Base-by-base conservation (phyloP, 2,113 vertebrate species). In the Phrynocephalus versicolor region DNA sequence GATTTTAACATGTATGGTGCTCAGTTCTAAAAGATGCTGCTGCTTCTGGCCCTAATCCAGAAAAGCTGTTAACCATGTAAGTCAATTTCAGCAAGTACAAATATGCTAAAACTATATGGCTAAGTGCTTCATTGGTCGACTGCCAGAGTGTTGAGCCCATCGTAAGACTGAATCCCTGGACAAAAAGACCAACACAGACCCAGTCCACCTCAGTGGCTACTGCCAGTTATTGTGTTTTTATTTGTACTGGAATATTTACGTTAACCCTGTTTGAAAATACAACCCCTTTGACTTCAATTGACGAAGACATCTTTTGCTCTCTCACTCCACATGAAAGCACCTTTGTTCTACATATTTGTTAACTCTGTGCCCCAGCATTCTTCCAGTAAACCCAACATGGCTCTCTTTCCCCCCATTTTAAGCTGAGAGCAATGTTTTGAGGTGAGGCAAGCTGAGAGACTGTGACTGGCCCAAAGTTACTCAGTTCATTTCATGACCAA, bases 1-100 rank as follows among this genome's bases (percentile, higher is more conserved):
- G 10, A 30, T 33, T 10, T 39, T 30, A 12, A 64, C n/a, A 25
- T 65, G 30, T 83, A 45, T 41, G 35, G 6, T n/a, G 70, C 35
- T 72, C 13, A 57, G 21, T 37, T 71, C 55, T 73, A 55, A 73
- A 73, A 60, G 51, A 62, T 82, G 81, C 65, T 82, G 30, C 81
- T 73, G 81, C 35, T 62, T 83, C 72, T 83, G 81, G 81, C 81
- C 81, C 81, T 55, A 33, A 73, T 73, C 81, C 81, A 83, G 55
- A 27, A 83, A 83, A 73, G 81, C 81, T 73, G 57, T 83, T 83
- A 85, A 19, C 30, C 23, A 14, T 27, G 81, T 58, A n/a, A 30
- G 7, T 9, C 3, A 51, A 57, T 65, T 88, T 0, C 0, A 21
- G 21, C 41, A 67, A 85, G 71, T 51, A 45, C 57, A 74, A 16